Evolutionary conservation across 2,888 invertebrate species (phyloP).

Genomic region (Spisula solida): DNA sequence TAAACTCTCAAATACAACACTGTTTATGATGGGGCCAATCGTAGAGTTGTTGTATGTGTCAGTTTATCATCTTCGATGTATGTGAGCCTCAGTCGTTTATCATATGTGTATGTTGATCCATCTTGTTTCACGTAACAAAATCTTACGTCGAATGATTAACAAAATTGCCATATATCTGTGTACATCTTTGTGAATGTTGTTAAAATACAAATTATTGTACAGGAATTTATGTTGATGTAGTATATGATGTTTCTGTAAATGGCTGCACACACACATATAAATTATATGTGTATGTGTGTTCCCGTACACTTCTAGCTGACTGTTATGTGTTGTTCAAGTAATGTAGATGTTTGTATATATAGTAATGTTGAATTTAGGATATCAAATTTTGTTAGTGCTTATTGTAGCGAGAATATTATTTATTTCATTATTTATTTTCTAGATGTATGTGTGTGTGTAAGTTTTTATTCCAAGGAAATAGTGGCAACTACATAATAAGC

Average conservation of each 20-base stretch:
- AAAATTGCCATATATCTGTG: neutral
- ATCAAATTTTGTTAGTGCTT: constrained; percentile 8
- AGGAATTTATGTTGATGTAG: neutral
- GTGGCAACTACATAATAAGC: neutral
- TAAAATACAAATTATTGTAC: neutral
- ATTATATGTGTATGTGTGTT: neutral
- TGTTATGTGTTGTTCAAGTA: constrained; percentile 23
- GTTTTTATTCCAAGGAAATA: neutral
- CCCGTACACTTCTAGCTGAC: neutral
- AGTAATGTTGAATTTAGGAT: neutral
- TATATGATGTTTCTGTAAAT: neutral
- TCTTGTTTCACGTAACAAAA: neutral
- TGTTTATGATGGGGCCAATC: constrained; percentile 3
- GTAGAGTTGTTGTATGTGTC: neutral
- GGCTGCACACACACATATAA: neutral
- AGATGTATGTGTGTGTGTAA: neutral
- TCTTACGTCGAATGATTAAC: neutral
- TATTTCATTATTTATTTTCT: constrained; percentile 21
- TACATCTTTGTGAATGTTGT: neutral
- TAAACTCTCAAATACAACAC: neutral
- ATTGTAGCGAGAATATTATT: neutral
- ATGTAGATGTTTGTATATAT: neutral
- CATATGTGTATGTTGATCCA: neutral
- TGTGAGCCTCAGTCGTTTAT: neutral
- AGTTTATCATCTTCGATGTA: neutral